Base-by-base conservation (phyloP, 2,797 vertebrate species). In the Chelmon rostratus region DNA sequence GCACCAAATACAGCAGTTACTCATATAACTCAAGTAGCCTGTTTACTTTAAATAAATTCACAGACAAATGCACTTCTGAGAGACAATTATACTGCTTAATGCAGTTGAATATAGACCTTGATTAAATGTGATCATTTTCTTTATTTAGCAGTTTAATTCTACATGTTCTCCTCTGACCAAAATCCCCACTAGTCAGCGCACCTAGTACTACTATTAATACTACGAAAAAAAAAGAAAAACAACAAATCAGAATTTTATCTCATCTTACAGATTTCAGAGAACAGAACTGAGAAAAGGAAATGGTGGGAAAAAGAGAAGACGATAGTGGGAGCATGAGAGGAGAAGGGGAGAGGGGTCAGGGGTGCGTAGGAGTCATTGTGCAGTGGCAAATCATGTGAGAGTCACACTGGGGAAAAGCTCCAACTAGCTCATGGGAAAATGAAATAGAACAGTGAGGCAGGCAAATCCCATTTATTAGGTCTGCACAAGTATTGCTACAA, bases 361-460 rank as follows among this genome's bases (percentile, higher is more conserved):
- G 50, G 73, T 37, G 66, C 59, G 15, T 57, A 71, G 63, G 73
- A 84, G 69, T 79, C 82, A 88, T 86, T 90, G 73, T 90, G 73
- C 42, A 64, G 65, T 47, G 38, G 68, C 38, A 79, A 59, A 88
- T 92, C 94, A 94, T 89, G 92, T 93, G 94, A 94, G 63, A 88
- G 90, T 94, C 94, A 95, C 87, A 91, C 12, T 90, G 91, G 61
- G 31, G 23, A 33, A 86, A 90, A 82, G 49, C 78, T 77, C 47
- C 8, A 64, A 83, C 72, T 54, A 71, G 63, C 65, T 76, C 82
- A 71, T 85, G 86, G 83, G 84, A 90, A 87, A 85, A 53, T 28
- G 40, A 63, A 68, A 47, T 47, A 56, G 54, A 71, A 69, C 64
- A 88, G 56, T 21, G 65, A 76, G 35, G 46, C 46, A 50, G 49